Evolutionary conservation across 1,140 invertebrate genomes (phyloP).

Genomic region (Paracyclopina nana): DNA sequence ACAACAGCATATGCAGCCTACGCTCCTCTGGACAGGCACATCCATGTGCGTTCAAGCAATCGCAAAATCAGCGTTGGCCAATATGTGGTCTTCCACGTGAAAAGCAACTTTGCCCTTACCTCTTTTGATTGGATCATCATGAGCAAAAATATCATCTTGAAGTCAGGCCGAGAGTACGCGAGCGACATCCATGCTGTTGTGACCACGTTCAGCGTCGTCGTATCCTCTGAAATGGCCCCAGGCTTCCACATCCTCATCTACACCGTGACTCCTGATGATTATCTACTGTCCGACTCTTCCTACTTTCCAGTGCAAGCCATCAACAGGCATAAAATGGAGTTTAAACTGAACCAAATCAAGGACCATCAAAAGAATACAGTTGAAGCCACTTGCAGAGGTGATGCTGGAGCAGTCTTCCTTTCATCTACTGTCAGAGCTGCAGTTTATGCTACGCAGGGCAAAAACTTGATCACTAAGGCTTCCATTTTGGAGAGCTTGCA

Average conservation of each 20-base stretch:
- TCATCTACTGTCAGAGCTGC: conserved; percentile 24
- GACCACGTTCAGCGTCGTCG: conserved; percentile 28
- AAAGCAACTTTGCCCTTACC: conserved; percentile 27
- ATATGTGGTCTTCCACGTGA: conserved; percentile 31
- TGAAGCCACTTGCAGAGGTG: conserved; percentile 24
- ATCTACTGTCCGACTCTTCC: conserved; percentile 34
- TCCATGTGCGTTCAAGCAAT: conserved; percentile 27
- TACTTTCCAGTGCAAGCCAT: conserved; percentile 37
- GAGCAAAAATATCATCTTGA: conserved; percentile 30
- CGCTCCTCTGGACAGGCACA: conserved; percentile 23
- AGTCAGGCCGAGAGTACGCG: conserved; percentile 24
- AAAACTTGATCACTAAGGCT: conserved; percentile 26
- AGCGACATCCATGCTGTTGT: conserved; percentile 21
- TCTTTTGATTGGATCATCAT: conserved; percentile 30
- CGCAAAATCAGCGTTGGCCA: conserved; percentile 25
- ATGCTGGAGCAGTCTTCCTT: conserved; percentile 27
- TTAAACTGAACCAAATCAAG: conserved; percentile 27
- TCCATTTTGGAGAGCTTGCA: conserved; percentile 25
- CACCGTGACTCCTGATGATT: conserved; percentile 27
- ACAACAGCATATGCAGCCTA: conserved; percentile 22
- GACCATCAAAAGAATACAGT: conserved; percentile 26
- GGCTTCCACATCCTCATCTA: conserved; percentile 36
- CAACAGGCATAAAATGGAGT: conserved; percentile 21
- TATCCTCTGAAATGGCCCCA: conserved; percentile 37
- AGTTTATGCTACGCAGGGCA: conserved; percentile 26